Base-by-base conservation (phyloP, 2,888 invertebrate genomes). In the Hirtodrosophila alboralis region DNA sequence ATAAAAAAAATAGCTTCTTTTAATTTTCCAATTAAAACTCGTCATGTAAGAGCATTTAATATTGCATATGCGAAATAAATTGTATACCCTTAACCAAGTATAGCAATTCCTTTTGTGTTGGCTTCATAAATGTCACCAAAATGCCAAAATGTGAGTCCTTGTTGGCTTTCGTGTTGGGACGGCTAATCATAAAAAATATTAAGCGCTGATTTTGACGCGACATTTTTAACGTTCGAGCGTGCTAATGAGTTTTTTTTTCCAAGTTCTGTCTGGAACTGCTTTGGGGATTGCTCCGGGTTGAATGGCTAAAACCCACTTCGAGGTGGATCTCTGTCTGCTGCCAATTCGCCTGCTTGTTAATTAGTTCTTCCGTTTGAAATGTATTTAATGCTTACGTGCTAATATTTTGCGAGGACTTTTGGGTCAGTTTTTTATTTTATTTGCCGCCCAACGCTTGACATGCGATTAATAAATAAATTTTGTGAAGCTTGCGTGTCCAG, bases 381-480 rank as follows among this genome's bases (percentile, higher is more conserved):
- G 78, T 81, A 65, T 81, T 84, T 84, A 81, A 69, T 81, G 74
- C 72, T 79, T 81, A 74, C 77, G 78, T 78, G 84, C 56, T 65
- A 68, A 76, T 67, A 66, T 76, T 64, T 74, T 52, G 43, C 51
- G 12, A 6, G 13, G 21, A 28, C 18, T 36, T 43, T 49, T 12
- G 28, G 14, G 36, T 38, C 33, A 36, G 33, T 44, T n/a, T n/a
- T n/a, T n/a, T n/a, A n/a, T n/a, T n/a, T 54, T 49, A 28, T 21
- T 1, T 30, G 38, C 51, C 53, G 56, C 49, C 67, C 54, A 57
- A 16, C 52, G 57, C 56, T 67, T 70, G 86, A 84, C 84, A 84
- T 84, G 86, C 86, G 84, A 84, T 86, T 84, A 86, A 84, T 86
- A 84, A 84, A 86, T 84, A 77, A 75, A 77, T 86, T 75, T 37